Percentiles rank a stretch among this genome's conserved stretches.
These are phyloP conservation scores for Propithecus perrieri DNA, from an alignment of 2,797 vertebrate species.

Conservation along the genomic window DNA sequence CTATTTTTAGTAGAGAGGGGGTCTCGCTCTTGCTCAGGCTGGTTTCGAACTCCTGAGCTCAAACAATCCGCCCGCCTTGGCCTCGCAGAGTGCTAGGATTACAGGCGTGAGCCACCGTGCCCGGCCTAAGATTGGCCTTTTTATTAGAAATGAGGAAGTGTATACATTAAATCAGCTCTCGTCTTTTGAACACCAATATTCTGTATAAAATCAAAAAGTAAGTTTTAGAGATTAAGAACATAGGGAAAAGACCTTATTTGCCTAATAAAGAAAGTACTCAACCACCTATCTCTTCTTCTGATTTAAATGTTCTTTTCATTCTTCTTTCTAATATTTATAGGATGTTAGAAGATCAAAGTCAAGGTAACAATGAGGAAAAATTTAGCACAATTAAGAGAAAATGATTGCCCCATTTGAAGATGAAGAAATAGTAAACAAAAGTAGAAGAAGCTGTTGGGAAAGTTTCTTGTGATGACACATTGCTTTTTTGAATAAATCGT, in stretches of 20 bases:
- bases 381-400: slow-evolving; percentile 55
- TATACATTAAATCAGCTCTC: neutral
- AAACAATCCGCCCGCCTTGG: too few relatives aligned
- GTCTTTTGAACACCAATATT: neutral
- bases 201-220: neutral
- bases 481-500: slow-evolving; percentile 53
- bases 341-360: slow-evolving; percentile 62
- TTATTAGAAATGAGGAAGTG: slow-evolving; percentile 27
- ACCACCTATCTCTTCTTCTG: neutral
- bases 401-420: slow-evolving; percentile 33
- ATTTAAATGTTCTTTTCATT: slow-evolving; percentile 56
- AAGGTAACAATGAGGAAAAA: slow-evolving; percentile 48
- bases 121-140: neutral
- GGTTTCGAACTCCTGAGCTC: too few relatives aligned
- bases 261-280: neutral
- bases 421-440: slow-evolving; percentile 41
- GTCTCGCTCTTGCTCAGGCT: too few relatives aligned
- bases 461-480: slow-evolving; percentile 26
- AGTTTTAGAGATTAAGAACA: slow-evolving; percentile 20
- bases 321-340: slow-evolving; percentile 64
- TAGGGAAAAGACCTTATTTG: slow-evolving; percentile 6
- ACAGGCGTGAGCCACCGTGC: too few relatives aligned
- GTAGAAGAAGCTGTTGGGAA: slow-evolving; percentile 45
- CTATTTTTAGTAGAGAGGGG: too few relatives aligned
- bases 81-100: too few relatives aligned